Base-by-base conservation (phyloP, 2,888 invertebrate species). In the Sceliomorpha sp. region DNA sequence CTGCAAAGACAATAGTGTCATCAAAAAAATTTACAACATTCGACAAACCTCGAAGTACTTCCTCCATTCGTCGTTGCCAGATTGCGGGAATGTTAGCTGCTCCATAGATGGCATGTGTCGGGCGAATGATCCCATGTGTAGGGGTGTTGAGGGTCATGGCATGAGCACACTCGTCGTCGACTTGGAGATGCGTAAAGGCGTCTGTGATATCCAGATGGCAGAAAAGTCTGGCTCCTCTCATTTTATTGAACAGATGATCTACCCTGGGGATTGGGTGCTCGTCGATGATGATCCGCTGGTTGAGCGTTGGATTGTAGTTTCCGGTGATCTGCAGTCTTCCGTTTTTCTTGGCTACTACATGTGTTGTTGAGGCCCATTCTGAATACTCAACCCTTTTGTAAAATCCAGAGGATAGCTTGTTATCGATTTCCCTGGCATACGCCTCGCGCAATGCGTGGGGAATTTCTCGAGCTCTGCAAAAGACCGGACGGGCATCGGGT, bases 221-320 rank as follows among this genome's bases (percentile, higher is more conserved):
- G 1, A 6, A 6, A 8, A 6, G 27, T 27, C 27, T 36, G 3
- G 55, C 42, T 1, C 60, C 55, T 7, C 24, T 26, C 59, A 64
- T 64, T 10, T 32, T 2, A 26, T 45, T 55, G 27, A 69, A 59
- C n/a, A 69, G 4, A 12, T 55, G 34, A 5, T 64, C 64, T 1
- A 15, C n/a, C 20, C 55, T 60, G 0, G 64, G 50, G 14, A 64
- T 59, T 0, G 50, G 50, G n/a, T 70, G 39, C 8, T 70, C 64
- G 13, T 64, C 70, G 2, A 64, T 27, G 13, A 64, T 55, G 1
- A 70, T 64, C 3, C 45, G 36, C 2, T 42, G 59, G 15, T 64
- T 70, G 1, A 51, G 27, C 1, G 64, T 64, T 1, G 64, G 50
- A 12, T 60, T 60, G 24, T 68, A 59, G 7, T 62, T 62, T 6